Base-by-base conservation (phyloP, 2,113 vertebrate species). In the Nothocercus julius region DNA sequence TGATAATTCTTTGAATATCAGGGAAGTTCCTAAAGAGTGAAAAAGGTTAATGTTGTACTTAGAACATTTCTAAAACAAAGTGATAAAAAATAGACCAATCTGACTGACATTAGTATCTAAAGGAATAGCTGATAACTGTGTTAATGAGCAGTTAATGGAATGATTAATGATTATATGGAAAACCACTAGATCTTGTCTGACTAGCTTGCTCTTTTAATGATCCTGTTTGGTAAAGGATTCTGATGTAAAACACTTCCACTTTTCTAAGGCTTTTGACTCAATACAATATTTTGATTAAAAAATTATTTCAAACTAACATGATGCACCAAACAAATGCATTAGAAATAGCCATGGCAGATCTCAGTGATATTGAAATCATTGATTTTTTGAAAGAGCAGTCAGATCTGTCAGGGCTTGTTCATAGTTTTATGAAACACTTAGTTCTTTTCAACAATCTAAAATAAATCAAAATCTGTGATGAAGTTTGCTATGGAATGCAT, bases 111-210 rank as follows among this genome's bases (percentile, higher is more conserved):
- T 66, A 78, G 61, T 88, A 93, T 75, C 83, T 75, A 83, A 0
- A 0, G 49, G 32, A 94, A 90, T 56, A 32, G 24, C 19, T 75
- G 61, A 45, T 47, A 83, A 83, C 21, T 58, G 47, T 78, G 32
- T 72, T 93, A 94, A 88, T 84, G 73, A 95, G 54, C 69, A 88
- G 47, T 75, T 90, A 92, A 81, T 22, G 80, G 56, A 89, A 92
- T 94, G 51, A 96, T 81, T 90, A 95, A 94, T 86, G n/a, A 36
- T 75, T 68, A 32, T 54, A 78, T 63, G 28, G 66, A 89, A 96
- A 93, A 45, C 38, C 1, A 7, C 90, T 86, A 90, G 73, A 30
- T 72, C 6, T 86, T 83, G 81, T 92, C 56, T 53, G 68, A 88
- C 38, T 22, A 72, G 47, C 75, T 94, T 78, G 30, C 32, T 90